phyloP scores from a whole-genome alignment of 2,888 invertebrate genomes.

The Dolichopus griseipennis region DNA sequence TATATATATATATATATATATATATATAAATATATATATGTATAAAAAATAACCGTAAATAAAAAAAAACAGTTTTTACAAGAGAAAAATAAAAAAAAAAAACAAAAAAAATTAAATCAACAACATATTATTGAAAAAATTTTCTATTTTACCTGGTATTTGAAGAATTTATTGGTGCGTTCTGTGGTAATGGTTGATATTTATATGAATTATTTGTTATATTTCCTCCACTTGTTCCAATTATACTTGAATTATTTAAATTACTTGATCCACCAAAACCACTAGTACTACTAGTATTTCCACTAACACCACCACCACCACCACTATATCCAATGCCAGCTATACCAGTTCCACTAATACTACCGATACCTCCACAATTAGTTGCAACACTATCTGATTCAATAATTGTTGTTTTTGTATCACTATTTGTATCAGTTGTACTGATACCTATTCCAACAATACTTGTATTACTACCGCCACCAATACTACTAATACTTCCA shows the following conservation, averaged over 20 bases:
- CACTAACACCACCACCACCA: background rate
- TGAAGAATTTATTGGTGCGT: background rate
- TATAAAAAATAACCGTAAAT: no score
- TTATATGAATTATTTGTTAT: slow-evolving; percentile 12
- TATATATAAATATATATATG: no score
- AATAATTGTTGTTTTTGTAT: background rate
- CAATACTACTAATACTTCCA: background rate
- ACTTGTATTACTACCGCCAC: background rate
- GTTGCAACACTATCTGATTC: background rate
- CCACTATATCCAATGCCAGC: background rate
- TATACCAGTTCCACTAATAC: background rate
- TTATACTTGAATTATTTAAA: background rate
- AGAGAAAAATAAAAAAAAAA: no score
- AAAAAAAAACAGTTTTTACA: no score
- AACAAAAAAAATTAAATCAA: no score
- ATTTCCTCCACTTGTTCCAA: background rate
- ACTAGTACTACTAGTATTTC: background rate
- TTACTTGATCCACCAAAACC: background rate
- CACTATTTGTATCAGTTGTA: background rate
- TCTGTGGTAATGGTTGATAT: slow-evolving; percentile 1
- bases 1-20: no score
- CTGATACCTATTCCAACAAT: background rate
- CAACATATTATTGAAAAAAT: no score
- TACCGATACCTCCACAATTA: background rate
- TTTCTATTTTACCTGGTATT: background rate